Evolutionary conservation across 2,797 vertebrate species (phyloP).

Genomic region (Clarias pachynema): DNA sequence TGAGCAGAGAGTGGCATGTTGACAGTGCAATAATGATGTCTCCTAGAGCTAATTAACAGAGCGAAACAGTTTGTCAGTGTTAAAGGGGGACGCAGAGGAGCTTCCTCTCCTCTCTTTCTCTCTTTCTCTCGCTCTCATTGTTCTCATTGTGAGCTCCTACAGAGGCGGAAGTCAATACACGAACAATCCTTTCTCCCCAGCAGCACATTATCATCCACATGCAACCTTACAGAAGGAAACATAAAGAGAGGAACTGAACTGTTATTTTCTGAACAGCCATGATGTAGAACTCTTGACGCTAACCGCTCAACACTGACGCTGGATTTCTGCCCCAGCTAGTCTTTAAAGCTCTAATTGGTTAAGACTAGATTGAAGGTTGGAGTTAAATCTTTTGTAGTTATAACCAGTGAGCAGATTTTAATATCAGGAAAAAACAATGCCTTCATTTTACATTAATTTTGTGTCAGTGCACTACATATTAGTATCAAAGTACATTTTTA

Average conservation of each 20-base stretch:
- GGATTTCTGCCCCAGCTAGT: neutral
- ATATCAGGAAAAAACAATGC: neutral
- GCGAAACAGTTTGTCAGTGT: constrained; percentile 35
- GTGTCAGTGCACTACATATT: neutral
- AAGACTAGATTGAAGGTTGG: neutral
- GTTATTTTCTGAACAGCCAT: neutral
- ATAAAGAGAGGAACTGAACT: neutral
- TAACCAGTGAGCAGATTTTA: neutral
- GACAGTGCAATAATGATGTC: constrained; percentile 47
- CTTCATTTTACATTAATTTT: neutral
- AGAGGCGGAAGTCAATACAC: neutral
- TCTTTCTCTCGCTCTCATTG: constrained; percentile 20
- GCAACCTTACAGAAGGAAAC: neutral
- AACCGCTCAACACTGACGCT: neutral
- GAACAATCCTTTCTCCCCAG: neutral
- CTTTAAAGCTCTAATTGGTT: neutral
- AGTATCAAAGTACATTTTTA: neutral
- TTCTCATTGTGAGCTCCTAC: neutral
- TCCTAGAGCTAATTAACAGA: constrained; percentile 45
- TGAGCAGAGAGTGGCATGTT: constrained; percentile 41
- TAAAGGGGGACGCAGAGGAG: constrained; percentile 9
- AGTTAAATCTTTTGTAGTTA: neutral
- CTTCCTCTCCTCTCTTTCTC: neutral
- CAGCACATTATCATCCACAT: constrained; percentile 6
- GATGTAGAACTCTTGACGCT: neutral